Evolutionary conservation across 2,888 invertebrate species (phyloP), one percentile per base, ranked within the genome.

Genomic region (Calliphora vomitoria): DNA sequence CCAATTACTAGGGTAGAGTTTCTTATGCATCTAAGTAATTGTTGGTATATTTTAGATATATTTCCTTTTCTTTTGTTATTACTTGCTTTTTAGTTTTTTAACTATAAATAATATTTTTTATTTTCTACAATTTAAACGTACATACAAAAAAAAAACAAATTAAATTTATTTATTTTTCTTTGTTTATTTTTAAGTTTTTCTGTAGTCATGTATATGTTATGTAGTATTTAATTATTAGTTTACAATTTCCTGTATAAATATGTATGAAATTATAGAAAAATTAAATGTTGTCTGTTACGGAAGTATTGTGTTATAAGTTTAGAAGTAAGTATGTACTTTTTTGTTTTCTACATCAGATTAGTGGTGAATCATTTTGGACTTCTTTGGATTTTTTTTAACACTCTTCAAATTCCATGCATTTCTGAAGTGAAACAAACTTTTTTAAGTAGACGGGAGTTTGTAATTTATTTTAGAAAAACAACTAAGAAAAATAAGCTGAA

Each of bases 91-190:
- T 66, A 44, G 10, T 10, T 60, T 50, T 69, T 50, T 50, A 69
- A 69, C 68, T 58, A 75, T 66, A 66, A 74, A 66, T 60, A 20
- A 60, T 60, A 60, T 60, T 82, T 60, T 82, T 75, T 31, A 66
- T 47, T 15, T 55, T 47, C 58, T 75, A 68, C n/a, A 58, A 58
- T 68, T 55, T 38, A 50, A 72, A 60, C n/a, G 62, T 74, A 81
- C 72, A 81, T 55, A 58, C 44, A 41, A 55, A 66, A 44, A 8
- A 35, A 81, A 81, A 66, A 44, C 13, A 35, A 81, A 81, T 47
- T 69, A 13, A 58, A 18, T 55, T 74, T 55, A 18, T 55, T 47
- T 41, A 13, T 35, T 5, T 38, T 50, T 62, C 1, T 41, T 50
- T 71, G 11, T 44, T 10, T 44, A 44, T 1, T 44, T n/a, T 44